Conservation (phyloP, 1,140 invertebrate species). For the Drosophila takahashii region DNA sequence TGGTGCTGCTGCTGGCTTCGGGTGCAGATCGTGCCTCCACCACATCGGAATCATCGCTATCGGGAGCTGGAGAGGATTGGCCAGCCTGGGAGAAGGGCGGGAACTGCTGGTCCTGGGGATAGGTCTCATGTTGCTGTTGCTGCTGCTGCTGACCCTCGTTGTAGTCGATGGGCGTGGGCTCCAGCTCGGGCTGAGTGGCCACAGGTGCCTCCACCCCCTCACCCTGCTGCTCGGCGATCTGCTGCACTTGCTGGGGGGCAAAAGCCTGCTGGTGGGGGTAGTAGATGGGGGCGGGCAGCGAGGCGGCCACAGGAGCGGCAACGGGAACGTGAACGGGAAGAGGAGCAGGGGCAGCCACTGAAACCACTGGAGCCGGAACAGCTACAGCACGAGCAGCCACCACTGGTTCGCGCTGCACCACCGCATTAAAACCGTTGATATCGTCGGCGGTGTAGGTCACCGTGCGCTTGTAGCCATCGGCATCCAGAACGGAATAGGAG, state of each 20-base stretch:
- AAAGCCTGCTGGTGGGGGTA: constrained; percentile 66
- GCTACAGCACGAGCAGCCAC: constrained; percentile 59
- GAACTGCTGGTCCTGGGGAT: constrained; percentile 76
- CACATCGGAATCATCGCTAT: constrained; percentile 77
- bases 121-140: constrained; percentile 45
- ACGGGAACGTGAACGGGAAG: constrained; percentile 33
- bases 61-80: constrained; percentile 16
- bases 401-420: constrained; percentile 85
- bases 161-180: constrained; percentile 67
- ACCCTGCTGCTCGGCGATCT: constrained; percentile 48
- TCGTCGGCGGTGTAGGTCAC: constrained; percentile 86
- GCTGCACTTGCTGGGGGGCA: constrained; percentile 52
- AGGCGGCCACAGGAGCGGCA: constrained; percentile 24
- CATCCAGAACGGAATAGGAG: constrained; percentile 86
- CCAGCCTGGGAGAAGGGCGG: constrained; percentile 58
- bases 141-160: constrained; percentile 53
- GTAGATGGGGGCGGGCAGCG: constrained; percentile 64
- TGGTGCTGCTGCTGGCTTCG: constrained; percentile 47
- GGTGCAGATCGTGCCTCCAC: constrained; percentile 70
- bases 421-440: constrained; percentile 86
- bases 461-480: constrained; percentile 86
- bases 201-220: constrained; percentile 68
- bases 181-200: constrained; percentile 53
- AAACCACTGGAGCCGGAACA: constrained; percentile 38
- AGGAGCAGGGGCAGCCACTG: constrained; percentile 34